Evolutionary conservation across 2,113 vertebrate genomes (phyloP).

Genomic region (Silurus meridionalis): DNA sequence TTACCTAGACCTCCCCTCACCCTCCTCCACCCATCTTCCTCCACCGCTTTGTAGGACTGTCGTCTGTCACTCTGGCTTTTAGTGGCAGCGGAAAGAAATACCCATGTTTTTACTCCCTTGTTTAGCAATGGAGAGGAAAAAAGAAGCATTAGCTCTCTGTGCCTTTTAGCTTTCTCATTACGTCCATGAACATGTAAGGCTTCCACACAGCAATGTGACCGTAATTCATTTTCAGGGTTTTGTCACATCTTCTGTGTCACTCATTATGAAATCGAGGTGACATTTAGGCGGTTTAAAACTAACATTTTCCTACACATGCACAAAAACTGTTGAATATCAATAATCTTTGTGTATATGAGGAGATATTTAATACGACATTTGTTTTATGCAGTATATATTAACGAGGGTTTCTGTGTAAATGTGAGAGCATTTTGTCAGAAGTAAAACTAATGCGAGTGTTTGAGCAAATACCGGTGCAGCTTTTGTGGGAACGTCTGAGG

Average conservation of each 20-base stretch:
- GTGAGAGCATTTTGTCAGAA: not conserved
- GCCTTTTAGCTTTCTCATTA: conserved; percentile 52
- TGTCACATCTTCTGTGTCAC: not conserved
- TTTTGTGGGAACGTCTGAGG: no score
- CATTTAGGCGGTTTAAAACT: not conserved
- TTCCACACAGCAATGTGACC: not conserved
- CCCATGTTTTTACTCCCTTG: not conserved
- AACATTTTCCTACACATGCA: not conserved
- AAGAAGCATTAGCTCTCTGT: conserved; percentile 37
- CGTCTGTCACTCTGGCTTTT: conserved; percentile 35
- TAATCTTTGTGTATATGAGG: no score
- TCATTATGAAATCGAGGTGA: not conserved
- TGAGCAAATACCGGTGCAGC: no score
- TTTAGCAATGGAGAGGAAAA: not conserved
- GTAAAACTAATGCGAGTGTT: not conserved
- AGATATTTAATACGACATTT: no score
- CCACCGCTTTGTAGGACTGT: conserved; percentile 46
- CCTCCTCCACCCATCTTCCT: conserved; percentile 15
- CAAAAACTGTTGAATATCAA: not conserved
- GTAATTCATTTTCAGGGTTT: not conserved
- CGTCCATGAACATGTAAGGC: conserved; percentile 13
- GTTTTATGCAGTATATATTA: not conserved
- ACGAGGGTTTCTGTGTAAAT: not conserved
- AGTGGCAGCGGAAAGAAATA: not conserved
- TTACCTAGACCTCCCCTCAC: conserved; percentile 72